Evolutionary conservation across 1,140 invertebrate species (phyloP).

Genomic region (Lordiphosa collinella): DNA sequence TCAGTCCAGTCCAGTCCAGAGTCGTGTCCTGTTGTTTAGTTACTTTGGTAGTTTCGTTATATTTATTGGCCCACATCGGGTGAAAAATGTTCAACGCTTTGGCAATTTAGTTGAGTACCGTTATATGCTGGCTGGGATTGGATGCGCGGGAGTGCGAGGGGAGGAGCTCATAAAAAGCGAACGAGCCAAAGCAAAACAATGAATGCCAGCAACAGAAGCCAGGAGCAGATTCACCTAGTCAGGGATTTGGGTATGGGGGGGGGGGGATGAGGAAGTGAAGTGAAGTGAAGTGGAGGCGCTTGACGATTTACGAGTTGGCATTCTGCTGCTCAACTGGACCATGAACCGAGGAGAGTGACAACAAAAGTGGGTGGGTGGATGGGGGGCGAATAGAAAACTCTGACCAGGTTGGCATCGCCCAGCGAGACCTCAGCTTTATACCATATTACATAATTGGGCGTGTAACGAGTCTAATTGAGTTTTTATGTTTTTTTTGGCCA

Average conservation of each 20-base stretch:
- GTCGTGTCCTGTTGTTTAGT: slow-evolving; percentile 63
- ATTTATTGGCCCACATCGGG: slow-evolving; percentile 79
- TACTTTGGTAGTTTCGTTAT: slow-evolving; percentile 78
- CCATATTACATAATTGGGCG: slow-evolving; percentile 79
- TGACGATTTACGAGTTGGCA: slow-evolving; percentile 72
- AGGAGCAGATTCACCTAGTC: slow-evolving; percentile 53
- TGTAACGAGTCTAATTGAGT: slow-evolving; percentile 80
- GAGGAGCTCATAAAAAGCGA: slow-evolving; percentile 63
- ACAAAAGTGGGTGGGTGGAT: background rate
- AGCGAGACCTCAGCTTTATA: slow-evolving; percentile 50
- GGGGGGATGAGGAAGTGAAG: too few species aligned
- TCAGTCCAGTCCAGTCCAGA: background rate
- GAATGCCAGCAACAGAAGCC: slow-evolving; percentile 35
- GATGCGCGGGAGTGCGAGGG: background rate
- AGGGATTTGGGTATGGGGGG: slow-evolving; percentile 12
- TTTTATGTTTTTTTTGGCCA: slow-evolving; percentile 68
- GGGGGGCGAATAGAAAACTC: background rate
- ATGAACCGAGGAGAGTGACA: slow-evolving; percentile 37
- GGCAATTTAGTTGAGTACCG: slow-evolving; percentile 77
- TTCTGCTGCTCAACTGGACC: slow-evolving; percentile 72
- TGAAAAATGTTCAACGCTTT: slow-evolving; percentile 79
- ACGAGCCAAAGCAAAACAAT: slow-evolving; percentile 64
- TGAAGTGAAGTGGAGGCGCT: slow-evolving; percentile 21
- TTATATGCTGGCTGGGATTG: slow-evolving; percentile 60
- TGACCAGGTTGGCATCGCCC: slow-evolving; percentile 3